Conservation (phyloP, 2,797 vertebrate species). For the Pseudochirops corinnae region DNA sequence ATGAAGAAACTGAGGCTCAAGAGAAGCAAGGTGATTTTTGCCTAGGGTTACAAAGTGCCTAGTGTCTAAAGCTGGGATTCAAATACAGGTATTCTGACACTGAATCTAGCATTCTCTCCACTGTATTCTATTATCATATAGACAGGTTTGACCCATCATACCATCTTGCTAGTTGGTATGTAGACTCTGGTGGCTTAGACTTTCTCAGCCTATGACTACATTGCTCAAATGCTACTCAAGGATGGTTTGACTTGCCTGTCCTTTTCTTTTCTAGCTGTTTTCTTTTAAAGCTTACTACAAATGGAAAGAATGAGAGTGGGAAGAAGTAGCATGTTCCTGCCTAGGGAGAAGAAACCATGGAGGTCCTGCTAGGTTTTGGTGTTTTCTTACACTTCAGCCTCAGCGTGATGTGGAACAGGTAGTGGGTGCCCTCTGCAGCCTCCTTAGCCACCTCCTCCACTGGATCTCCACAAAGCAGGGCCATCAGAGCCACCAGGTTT, state of each 20-base stretch:
- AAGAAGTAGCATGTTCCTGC: neutral
- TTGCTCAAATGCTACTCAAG: neutral
- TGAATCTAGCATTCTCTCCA: neutral
- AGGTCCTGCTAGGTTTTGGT: neutral
- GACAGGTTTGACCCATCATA: neutral
- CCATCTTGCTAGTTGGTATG: neutral
- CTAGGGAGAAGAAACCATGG: neutral
- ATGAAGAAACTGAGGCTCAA: neutral
- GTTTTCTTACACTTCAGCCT: slow-evolving; percentile 76
- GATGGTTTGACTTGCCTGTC: neutral
- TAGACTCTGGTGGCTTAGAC: neutral
- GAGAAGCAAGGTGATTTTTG: neutral
- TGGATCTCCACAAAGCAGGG: slow-evolving; percentile 75
- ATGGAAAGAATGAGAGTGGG: neutral
- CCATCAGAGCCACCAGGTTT: slow-evolving; percentile 72
- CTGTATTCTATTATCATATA: neutral
- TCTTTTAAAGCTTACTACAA: slow-evolving; percentile 4
- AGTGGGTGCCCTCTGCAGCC: slow-evolving; percentile 69
- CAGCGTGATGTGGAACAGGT: slow-evolving; percentile 71
- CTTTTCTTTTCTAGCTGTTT: neutral
- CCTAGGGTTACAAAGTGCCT: neutral
- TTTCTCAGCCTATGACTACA: neutral
- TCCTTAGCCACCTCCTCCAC: slow-evolving; percentile 69
- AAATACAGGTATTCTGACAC: neutral
- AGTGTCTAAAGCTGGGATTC: neutral